Evolutionary conservation across 2,888 invertebrate genomes (phyloP).

Genomic region (Erpobdella octoculata): DNA sequence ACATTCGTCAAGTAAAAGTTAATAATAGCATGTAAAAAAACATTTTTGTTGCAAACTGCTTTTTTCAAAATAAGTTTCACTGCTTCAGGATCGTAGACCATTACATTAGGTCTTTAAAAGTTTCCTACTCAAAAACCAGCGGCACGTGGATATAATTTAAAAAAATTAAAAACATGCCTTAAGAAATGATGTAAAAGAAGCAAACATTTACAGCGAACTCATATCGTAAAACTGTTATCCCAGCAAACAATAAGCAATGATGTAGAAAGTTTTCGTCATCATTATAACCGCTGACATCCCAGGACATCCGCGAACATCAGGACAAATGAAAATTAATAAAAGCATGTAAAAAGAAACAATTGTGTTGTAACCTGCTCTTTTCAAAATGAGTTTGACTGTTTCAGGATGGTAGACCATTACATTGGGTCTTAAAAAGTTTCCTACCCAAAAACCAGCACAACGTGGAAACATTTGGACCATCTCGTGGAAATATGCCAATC

Average conservation of each 20-base stretch:
- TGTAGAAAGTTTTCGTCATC: too few relatives aligned
- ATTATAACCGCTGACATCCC: too few relatives aligned
- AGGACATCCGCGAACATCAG: neutral
- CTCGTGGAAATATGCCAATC: constrained; percentile 37
- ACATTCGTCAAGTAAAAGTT: too few relatives aligned
- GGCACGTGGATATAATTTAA: constrained; percentile 14
- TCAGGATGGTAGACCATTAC: constrained; percentile 24
- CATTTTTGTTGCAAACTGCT: constrained; percentile 11
- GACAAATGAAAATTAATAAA: too few relatives aligned
- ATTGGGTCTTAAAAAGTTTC: constrained; percentile 19
- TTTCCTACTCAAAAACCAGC: constrained; percentile 14
- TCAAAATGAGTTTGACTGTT: constrained; percentile 27
- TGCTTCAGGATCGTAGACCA: constrained; percentile 22
- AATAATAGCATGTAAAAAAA: too few relatives aligned
- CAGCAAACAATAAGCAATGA: too few relatives aligned
- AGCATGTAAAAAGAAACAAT: too few relatives aligned
- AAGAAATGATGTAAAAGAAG: too few relatives aligned
- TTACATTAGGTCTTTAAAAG: constrained; percentile 18
- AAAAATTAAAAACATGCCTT: too few relatives aligned
- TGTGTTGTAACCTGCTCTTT: constrained; percentile 22
- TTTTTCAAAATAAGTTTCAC: constrained; percentile 27
- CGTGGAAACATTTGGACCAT: constrained; percentile 25
- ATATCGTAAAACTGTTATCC: too few relatives aligned
- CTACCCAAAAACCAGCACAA: neutral
- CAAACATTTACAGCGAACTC: too few relatives aligned